Percentiles rank a stretch among this genome's conserved stretches.
Evolutionary conservation across 2,113 vertebrate genomes (phyloP).

Genomic region (Ascaphus truei): DNA sequence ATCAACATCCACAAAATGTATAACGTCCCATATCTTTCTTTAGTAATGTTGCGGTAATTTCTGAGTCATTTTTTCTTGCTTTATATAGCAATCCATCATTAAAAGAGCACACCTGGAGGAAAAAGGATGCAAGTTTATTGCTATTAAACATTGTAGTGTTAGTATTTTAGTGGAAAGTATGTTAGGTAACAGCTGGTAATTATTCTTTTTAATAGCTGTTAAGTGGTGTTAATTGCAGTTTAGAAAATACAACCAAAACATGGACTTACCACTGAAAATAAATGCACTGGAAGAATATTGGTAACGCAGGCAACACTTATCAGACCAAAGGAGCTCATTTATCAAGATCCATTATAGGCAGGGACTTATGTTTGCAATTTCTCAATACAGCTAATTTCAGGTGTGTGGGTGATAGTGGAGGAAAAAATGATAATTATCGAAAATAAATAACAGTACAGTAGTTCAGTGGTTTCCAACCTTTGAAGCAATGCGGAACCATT

Average conservation of each 20-base stretch:
- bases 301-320: too few species aligned
- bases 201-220: slow-evolving; percentile 35
- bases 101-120: slow-evolving; percentile 30
- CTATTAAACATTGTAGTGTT: slow-evolving; percentile 21
- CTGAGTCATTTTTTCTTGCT: not conserved
- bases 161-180: slow-evolving; percentile 26
- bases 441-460: too few species aligned
- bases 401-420: not conserved
- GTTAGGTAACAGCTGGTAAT: slow-evolving; percentile 33
- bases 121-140: slow-evolving; percentile 26
- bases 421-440: too few species aligned
- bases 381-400: not conserved
- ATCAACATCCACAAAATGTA: not conserved
- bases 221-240: slow-evolving; percentile 35
- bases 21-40: not conserved
- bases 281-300: not conserved
- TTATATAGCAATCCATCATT: slow-evolving; percentile 23
- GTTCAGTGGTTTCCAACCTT: too few species aligned
- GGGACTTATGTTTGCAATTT: not conserved
- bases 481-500: too few species aligned
- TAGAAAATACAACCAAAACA: slow-evolving; percentile 20
- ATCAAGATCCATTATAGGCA: not conserved
- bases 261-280: not conserved
- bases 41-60: slow-evolving; percentile 1
- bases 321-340: not conserved